Conservation (phyloP, 2,888 invertebrate species). For the Euzophera pinguis region DNA sequence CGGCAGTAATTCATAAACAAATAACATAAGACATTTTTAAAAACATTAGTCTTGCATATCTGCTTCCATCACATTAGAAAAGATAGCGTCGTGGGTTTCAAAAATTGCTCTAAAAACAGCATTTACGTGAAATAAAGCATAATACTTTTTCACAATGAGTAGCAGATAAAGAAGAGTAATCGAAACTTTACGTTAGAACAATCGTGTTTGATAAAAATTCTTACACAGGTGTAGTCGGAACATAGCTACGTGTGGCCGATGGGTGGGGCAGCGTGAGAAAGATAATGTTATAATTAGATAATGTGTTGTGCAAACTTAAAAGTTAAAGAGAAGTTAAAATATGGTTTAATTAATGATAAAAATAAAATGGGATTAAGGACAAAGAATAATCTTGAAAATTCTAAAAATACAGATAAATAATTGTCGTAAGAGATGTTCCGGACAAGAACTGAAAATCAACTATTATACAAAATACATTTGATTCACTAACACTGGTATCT, state of each 20-base stretch:
- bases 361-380: constrained; percentile 17
- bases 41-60: no score
- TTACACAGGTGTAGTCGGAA: constrained; percentile 84
- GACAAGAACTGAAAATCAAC: constrained; percentile 27
- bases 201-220: constrained; percentile 48
- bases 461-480: not conserved
- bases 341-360: constrained; percentile 24
- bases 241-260: constrained; percentile 71
- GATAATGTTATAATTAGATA: constrained; percentile 44
- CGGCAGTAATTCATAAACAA: no score
- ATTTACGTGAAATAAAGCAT: not conserved
- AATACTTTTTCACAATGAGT: constrained; percentile 13
- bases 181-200: constrained; percentile 23
- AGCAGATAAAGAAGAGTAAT: constrained; percentile 30
- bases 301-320: constrained; percentile 53
- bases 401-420: constrained; percentile 12
- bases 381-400: constrained; percentile 15
- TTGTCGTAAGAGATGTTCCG: constrained; percentile 76
- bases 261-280: constrained; percentile 71
- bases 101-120: not conserved
- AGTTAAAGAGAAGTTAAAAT: constrained; percentile 23
- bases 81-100: no score
- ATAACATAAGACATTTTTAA: no score
- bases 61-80: no score
- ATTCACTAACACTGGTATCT: not conserved